Percentiles rank a stretch among this genome's conserved stretches.
Conservation (phyloP, 2,888 invertebrate genomes). For the Hypsopygia costalis region DNA sequence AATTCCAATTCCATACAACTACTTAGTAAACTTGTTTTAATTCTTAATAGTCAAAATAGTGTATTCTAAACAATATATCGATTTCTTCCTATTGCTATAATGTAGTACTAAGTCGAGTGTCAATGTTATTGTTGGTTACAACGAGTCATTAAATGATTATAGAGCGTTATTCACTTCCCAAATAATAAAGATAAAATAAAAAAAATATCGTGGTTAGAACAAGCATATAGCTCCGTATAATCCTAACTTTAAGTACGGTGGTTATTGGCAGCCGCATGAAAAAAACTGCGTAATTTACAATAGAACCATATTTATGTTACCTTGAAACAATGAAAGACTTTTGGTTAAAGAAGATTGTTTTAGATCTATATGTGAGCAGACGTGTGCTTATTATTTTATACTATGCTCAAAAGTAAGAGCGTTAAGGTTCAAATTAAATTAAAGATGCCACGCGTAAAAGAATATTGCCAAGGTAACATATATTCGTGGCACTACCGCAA, state of each 20-base stretch:
- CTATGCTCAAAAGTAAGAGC: too few relatives aligned
- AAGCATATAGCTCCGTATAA: slow-evolving; percentile 61
- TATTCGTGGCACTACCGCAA: slow-evolving; percentile 19
- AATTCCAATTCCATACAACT: too few relatives aligned
- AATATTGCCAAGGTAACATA: background rate
- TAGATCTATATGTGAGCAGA: too few relatives aligned
- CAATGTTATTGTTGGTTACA: background rate
- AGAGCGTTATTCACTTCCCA: slow-evolving; percentile 31
- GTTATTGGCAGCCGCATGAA: slow-evolving; percentile 69
- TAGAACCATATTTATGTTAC: background rate
- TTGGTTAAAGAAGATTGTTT: too few relatives aligned
- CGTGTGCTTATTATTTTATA: too few relatives aligned
- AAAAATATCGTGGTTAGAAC: slow-evolving; percentile 49
- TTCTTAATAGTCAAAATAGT: too few relatives aligned
- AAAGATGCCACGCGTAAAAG: too few relatives aligned
- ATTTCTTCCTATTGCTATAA: too few relatives aligned
- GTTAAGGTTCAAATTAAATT: too few relatives aligned
- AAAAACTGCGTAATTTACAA: slow-evolving; percentile 44
- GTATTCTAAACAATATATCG: too few relatives aligned
- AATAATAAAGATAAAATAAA: slow-evolving; percentile 23
- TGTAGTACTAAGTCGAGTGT: too few relatives aligned
- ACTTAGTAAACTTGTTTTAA: too few relatives aligned
- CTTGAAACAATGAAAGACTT: background rate
- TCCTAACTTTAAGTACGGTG: slow-evolving; percentile 48
- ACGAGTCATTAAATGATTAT: slow-evolving; percentile 13